Percentiles rank a stretch among this genome's conserved stretches.
Conservation (phyloP, 2,113 vertebrate genomes). For the Procapra przewalskii region DNA sequence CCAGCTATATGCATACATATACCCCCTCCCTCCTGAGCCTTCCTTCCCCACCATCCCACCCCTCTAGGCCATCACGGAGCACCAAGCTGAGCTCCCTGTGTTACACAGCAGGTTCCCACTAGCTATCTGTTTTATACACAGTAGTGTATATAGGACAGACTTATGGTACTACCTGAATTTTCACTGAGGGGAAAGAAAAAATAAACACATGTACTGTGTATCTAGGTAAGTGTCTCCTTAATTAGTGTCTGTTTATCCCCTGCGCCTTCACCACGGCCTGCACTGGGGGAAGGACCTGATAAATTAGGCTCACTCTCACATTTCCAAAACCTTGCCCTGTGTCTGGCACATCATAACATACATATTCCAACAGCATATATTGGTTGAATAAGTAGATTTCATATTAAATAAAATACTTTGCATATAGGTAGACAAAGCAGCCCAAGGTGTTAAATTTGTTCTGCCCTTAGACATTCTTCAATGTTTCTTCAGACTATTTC, state of each 20-base stretch:
- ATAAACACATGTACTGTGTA: neutral
- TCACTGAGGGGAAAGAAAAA: neutral
- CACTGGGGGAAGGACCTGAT: neutral
- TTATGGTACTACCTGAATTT: neutral
- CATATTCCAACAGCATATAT: neutral
- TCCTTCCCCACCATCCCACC: neutral
- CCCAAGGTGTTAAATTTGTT: neutral
- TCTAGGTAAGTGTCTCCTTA: neutral
- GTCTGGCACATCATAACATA: neutral
- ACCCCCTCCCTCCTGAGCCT: neutral
- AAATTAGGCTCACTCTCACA: neutral
- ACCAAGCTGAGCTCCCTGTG: neutral
- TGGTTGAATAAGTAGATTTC: slow-evolving; percentile 2
- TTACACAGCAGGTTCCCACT: neutral
- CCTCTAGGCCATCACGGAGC: neutral
- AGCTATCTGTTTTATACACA: neutral
- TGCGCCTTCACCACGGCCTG: neutral
- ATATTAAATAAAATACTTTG: slow-evolving; percentile 38
- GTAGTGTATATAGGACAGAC: neutral
- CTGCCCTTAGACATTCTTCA: slow-evolving; percentile 39
- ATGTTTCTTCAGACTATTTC: slow-evolving; percentile 50
- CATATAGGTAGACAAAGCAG: slow-evolving; percentile 1
- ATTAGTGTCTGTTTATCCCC: neutral
- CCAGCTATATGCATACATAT: neutral
- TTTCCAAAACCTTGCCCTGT: neutral